Evolutionary conservation across 2,888 invertebrate genomes (phyloP).

Genomic region (Macrophya annulata): DNA sequence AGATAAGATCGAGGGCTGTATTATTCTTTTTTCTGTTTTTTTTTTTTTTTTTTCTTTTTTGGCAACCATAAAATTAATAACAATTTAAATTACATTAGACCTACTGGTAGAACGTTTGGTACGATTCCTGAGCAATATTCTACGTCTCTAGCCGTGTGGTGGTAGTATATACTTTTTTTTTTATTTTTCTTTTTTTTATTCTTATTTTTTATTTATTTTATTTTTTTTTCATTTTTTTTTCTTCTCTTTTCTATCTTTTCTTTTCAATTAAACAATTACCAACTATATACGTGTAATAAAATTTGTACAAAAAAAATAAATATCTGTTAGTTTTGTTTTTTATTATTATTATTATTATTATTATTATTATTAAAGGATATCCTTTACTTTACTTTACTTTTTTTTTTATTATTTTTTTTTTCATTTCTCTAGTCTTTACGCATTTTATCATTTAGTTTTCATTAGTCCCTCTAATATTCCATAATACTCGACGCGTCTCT

Average conservation of each 20-base stretch:
- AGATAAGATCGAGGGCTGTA: neutral
- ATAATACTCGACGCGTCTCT: slow-evolving; percentile 22
- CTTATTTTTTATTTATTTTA: neutral
- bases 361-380: neutral
- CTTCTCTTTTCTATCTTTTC: neutral
- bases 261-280: slow-evolving; percentile 5
- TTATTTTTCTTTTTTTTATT: neutral
- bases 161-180: neutral
- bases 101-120: slow-evolving; percentile 26
- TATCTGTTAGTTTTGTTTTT: neutral
- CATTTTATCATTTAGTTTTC: neutral
- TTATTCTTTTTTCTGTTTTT: neutral
- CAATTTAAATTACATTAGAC: neutral
- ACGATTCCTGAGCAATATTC: slow-evolving; percentile 48
- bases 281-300: slow-evolving; percentile 28
- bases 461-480: neutral
- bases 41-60: neutral
- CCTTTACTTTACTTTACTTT: neutral
- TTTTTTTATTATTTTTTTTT: neutral
- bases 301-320: slow-evolving; percentile 41
- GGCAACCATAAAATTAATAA: slow-evolving; percentile 15
- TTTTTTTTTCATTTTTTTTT: neutral
- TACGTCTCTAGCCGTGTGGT: neutral
- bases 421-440: slow-evolving; percentile 13
- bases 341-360: neutral